Conservation (phyloP, 2,888 invertebrate genomes). For the Romanomermis culicivorax region DNA sequence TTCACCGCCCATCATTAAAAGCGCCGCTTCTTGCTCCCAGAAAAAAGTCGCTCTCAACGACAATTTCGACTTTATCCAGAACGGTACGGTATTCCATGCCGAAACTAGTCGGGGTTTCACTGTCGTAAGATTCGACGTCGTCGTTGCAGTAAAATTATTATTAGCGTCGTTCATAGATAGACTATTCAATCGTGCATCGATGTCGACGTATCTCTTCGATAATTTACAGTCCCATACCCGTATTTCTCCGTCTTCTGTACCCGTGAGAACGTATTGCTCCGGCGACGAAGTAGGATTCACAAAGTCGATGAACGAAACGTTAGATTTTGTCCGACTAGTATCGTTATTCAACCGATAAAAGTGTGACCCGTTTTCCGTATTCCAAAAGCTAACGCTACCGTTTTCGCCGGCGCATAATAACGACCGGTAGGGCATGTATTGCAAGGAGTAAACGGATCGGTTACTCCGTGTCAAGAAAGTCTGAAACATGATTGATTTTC, state of each 20-base stretch:
- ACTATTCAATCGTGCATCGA: too few species aligned
- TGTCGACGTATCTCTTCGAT: too few species aligned
- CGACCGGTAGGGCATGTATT: too few species aligned
- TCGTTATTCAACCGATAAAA: neutral
- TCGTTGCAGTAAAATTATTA: neutral
- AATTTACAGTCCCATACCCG: conserved; percentile 42
- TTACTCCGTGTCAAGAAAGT: too few species aligned
- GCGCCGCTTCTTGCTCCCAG: conserved; percentile 60
- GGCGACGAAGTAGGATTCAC: conserved; percentile 40
- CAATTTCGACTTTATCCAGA: conserved; percentile 34
- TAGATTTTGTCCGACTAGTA: neutral
- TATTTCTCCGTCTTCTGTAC: conserved; percentile 54
- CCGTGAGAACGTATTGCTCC: conserved; percentile 49
- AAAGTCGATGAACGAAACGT: neutral
- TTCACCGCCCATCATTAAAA: conserved; percentile 53
- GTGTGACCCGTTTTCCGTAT: too few species aligned
- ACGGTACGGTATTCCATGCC: neutral
- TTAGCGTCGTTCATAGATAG: too few species aligned
- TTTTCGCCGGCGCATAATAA: too few species aligned
- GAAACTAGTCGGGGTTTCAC: neutral
- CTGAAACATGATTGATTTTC: too few species aligned
- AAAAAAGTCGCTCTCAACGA: conserved; percentile 33
- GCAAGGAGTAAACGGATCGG: too few species aligned
- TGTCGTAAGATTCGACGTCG: neutral
- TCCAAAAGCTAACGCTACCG: too few species aligned